Conservation (phyloP, 2,888 invertebrate species). For the Ormia ochracea region DNA sequence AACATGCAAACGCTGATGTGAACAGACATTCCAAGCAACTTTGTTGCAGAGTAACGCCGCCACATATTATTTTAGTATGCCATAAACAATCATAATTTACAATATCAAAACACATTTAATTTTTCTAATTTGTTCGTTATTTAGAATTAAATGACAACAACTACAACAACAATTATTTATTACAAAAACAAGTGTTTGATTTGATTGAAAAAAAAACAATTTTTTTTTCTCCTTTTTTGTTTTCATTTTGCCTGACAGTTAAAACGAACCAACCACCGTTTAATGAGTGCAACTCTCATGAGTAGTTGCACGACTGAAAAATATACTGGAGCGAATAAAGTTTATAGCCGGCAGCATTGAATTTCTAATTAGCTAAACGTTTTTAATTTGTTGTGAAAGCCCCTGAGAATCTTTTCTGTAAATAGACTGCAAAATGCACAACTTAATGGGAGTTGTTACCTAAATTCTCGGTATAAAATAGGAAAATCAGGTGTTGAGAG, state of each 20-base stretch:
- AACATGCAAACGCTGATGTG: not conserved
- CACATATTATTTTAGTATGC: slow-evolving; percentile 3
- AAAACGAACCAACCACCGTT: slow-evolving; percentile 37
- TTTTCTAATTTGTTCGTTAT: slow-evolving; percentile 56
- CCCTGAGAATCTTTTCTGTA: too few species aligned
- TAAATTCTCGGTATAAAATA: too few species aligned
- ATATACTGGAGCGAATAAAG: not conserved
- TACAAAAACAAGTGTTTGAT: slow-evolving; percentile 57
- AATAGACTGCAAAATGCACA: too few species aligned
- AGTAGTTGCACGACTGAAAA: not conserved
- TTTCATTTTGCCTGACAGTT: not conserved
- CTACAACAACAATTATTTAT: slow-evolving; percentile 10
- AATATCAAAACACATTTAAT: slow-evolving; percentile 47
- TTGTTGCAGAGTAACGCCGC: not conserved
- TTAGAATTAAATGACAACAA: slow-evolving; percentile 26
- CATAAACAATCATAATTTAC: slow-evolving; percentile 14
- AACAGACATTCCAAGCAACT: slow-evolving; percentile 14
- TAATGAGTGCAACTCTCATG: slow-evolving; percentile 42
- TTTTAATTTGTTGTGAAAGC: not conserved
- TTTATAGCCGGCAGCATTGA: not conserved
- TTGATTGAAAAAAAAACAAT: slow-evolving; percentile 58
- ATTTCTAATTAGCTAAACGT: not conserved
- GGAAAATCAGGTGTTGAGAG: too few species aligned
- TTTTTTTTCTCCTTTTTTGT: not conserved
- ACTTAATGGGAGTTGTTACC: too few species aligned